Evolutionary conservation across 2,797 vertebrate genomes (phyloP).

Genomic region (Pteronotus mesoamericanus): DNA sequence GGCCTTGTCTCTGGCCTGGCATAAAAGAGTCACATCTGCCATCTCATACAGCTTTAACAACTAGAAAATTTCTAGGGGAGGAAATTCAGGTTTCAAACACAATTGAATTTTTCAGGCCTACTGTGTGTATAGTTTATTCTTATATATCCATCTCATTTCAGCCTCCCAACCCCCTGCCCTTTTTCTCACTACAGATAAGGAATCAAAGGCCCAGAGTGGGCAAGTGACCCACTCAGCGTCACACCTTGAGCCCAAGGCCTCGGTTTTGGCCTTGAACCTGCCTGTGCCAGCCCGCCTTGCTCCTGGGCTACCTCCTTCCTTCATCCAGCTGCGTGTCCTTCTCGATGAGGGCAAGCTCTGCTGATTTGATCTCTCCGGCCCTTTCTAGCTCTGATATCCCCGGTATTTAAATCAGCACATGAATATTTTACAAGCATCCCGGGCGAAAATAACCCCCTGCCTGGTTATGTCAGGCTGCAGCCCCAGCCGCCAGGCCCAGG

Average conservation of each 20-base stretch:
- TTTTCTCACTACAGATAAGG: not conserved
- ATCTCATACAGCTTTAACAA: not conserved
- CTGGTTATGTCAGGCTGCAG: constrained; percentile 72
- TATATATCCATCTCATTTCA: not conserved
- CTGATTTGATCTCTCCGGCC: constrained; percentile 34
- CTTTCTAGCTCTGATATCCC: constrained; percentile 59
- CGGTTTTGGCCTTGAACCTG: not conserved
- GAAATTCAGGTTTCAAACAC: constrained; percentile 19
- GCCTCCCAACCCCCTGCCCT: not conserved
- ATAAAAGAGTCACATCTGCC: not conserved
- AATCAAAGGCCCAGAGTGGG: not conserved
- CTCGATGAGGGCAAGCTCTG: not conserved
- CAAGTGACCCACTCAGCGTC: not conserved
- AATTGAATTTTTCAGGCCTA: not conserved
- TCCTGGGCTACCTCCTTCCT: not conserved
- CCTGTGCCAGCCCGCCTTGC: not conserved
- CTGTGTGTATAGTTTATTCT: not conserved
- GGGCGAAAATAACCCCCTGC: constrained; percentile 75
- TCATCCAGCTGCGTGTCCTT: not conserved
- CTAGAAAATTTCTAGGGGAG: not conserved
- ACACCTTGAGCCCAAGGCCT: not conserved
- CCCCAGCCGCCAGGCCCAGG: constrained; percentile 60
- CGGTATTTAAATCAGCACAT: constrained; percentile 76
- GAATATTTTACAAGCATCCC: constrained; percentile 78
- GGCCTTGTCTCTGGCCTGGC: not conserved